Conservation (phyloP, 2,797 vertebrate species). For the Margarornis squamiger region DNA sequence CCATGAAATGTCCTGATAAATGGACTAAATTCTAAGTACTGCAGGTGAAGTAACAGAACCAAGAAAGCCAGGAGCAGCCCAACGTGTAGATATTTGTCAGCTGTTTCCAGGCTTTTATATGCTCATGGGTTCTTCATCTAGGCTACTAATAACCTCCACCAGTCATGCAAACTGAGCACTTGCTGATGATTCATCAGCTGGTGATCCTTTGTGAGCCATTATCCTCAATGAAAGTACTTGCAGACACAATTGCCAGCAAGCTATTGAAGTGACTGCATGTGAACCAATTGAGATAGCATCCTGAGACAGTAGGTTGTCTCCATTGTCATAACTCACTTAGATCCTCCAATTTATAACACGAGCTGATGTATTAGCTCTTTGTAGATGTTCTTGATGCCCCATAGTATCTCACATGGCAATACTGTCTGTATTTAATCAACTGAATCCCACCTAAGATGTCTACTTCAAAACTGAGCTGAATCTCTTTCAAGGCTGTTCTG, state of each 20-base stretch:
- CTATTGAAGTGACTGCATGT: not conserved
- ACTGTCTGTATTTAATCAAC: not conserved
- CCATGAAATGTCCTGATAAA: not conserved
- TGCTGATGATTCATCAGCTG: not conserved
- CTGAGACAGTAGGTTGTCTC: not conserved
- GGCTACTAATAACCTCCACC: not conserved
- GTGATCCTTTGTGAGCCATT: slow-evolving; percentile 7
- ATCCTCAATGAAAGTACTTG: not conserved
- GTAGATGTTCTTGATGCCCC: not conserved
- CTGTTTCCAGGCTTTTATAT: not conserved
- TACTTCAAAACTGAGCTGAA: not conserved
- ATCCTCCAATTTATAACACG: not conserved
- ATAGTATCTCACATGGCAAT: not conserved
- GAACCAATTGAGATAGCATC: not conserved
- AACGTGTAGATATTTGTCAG: not conserved
- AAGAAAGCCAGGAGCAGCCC: not conserved
- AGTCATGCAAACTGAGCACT: not conserved
- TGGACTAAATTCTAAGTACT: fast-evolving
- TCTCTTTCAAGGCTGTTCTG: not conserved
- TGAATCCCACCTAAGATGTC: not conserved
- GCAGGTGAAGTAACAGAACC: not conserved
- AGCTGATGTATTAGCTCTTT: not conserved
- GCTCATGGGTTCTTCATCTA: not conserved
- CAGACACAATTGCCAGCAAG: not conserved
- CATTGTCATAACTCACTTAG: not conserved